phyloP scores from a whole-genome alignment of 2,113 vertebrate species.

The Hippocampus barbouri region DNA sequence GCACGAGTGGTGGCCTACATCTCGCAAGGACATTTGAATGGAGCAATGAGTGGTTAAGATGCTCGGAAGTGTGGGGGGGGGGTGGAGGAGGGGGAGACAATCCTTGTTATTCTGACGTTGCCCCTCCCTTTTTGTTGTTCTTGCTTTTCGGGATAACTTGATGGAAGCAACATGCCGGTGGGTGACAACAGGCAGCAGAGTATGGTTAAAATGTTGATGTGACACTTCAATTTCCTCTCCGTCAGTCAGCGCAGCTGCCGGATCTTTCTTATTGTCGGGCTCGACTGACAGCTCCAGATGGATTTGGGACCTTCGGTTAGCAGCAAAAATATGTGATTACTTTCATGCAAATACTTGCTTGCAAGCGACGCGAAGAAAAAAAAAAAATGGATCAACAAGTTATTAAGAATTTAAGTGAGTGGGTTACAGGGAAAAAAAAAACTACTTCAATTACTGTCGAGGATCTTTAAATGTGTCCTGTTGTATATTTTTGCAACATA shows the following conservation, averaged over 20 bases:
- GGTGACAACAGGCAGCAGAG: constrained; percentile 52
- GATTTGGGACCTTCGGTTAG: constrained; percentile 31
- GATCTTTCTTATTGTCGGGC: constrained; percentile 32
- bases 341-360: constrained; percentile 24
- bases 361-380: constrained; percentile 9
- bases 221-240: constrained; percentile 71
- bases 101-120: constrained; percentile 16
- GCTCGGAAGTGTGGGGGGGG: constrained; percentile 8
- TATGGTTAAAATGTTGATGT: constrained; percentile 62
- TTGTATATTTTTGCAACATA: too few species aligned
- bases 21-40: constrained; percentile 17
- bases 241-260: constrained; percentile 60
- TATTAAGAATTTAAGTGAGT: neutral
- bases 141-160: constrained; percentile 13
- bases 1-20: neutral
- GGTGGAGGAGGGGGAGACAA: neutral
- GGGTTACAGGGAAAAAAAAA: neutral
- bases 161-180: constrained; percentile 25
- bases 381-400: neutral
- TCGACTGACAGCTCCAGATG: constrained; percentile 43
- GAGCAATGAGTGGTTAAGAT: constrained; percentile 15
- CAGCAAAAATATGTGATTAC: constrained; percentile 34
- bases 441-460: too few species aligned
- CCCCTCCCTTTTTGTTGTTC: constrained; percentile 20
- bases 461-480: too few species aligned